Conservation (phyloP, 2,797 vertebrate species). For the Platalea minor region DNA sequence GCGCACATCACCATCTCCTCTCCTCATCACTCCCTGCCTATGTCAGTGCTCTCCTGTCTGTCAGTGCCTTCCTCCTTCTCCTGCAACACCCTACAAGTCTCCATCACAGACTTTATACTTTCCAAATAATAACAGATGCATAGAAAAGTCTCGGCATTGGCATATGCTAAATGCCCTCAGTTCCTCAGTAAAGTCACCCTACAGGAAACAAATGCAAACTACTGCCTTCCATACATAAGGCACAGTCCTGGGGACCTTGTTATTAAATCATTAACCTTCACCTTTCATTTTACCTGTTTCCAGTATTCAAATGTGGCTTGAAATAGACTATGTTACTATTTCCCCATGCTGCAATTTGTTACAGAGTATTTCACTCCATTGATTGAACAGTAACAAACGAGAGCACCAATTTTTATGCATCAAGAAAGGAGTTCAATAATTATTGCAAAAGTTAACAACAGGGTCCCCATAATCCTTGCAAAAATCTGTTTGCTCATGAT, state of each 20-base stretch:
- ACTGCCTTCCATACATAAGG: not conserved
- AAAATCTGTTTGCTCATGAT: not conserved
- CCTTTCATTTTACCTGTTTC: constrained; percentile 12
- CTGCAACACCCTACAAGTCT: not conserved
- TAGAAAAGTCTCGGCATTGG: not conserved
- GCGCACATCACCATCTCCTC: not conserved
- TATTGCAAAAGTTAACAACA: not conserved
- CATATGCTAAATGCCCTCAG: not conserved
- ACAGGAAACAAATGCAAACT: constrained; percentile 42
- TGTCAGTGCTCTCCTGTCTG: not conserved
- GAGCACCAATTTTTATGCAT: not conserved
- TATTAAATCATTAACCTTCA: constrained; percentile 31
- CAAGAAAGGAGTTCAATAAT: not conserved
- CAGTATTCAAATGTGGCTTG: constrained; percentile 14
- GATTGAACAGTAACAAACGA: not conserved
- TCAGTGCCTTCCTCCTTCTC: not conserved
- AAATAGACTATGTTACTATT: not conserved
- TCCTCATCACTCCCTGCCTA: not conserved
- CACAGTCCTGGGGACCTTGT: not conserved
- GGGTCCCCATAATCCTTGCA: not conserved
- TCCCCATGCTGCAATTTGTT: not conserved
- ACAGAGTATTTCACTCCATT: not conserved
- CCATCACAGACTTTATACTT: not conserved
- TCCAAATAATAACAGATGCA: not conserved
- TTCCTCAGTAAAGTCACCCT: not conserved